Evolutionary conservation across 1,140 invertebrate species (phyloP).

Genomic region (Nebria ingens): DNA sequence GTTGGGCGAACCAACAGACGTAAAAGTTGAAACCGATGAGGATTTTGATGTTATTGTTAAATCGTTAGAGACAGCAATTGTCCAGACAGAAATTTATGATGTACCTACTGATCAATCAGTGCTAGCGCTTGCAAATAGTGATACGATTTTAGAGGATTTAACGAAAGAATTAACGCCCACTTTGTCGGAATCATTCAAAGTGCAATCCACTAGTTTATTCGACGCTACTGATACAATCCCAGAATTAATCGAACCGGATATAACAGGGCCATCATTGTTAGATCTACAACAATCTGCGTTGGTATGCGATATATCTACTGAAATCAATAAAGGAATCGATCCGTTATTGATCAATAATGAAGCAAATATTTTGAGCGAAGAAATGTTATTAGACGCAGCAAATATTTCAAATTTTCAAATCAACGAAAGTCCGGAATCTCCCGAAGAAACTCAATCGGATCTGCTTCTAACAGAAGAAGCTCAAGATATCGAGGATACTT

Average conservation of each 20-base stretch:
- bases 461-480: no score
- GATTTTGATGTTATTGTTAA: conserved; percentile 3
- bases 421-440: no score
- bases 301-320: background rate
- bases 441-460: no score
- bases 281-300: background rate
- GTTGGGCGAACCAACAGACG: background rate
- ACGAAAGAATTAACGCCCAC: background rate
- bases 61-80: background rate
- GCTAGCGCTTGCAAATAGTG: background rate
- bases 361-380: no score
- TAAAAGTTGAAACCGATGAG: background rate
- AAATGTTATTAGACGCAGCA: no score
- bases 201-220: background rate
- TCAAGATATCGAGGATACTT: no score
- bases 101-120: background rate
- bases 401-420: no score
- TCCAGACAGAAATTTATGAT: background rate
- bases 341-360: no score
- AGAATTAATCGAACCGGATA: background rate
- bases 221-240: background rate
- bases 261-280: background rate
- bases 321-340: background rate
- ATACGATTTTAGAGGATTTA: background rate
- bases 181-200: background rate